These are phyloP conservation scores for Calephelis perditalis DNA, from an alignment of 2,888 invertebrate species.

Conservation along the genomic window DNA sequence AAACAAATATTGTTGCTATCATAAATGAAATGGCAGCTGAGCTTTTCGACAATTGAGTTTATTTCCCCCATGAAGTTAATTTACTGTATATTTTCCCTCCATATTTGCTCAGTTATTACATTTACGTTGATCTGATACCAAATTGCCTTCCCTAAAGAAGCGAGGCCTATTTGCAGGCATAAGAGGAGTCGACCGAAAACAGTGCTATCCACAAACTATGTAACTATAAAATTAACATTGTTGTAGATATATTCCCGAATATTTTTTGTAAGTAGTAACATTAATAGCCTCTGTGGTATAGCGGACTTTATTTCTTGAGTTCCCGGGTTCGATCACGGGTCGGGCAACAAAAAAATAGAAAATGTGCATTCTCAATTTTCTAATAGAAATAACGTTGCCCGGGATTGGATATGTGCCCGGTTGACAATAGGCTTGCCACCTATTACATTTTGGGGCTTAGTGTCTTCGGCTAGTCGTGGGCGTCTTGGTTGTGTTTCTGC, in stretches of 20 bases:
- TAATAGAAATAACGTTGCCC: too few relatives aligned
- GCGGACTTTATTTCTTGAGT: too few relatives aligned
- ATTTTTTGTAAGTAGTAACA: not conserved
- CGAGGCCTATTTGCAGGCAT: conserved; percentile 38
- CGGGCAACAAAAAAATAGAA: too few relatives aligned
- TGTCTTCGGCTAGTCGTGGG: too few relatives aligned
- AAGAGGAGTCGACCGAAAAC: conserved; percentile 28
- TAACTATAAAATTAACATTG: not conserved
- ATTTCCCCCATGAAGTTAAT: conserved; percentile 63
- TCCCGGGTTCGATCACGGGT: too few relatives aligned
- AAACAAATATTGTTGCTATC: not conserved
- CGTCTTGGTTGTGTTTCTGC: too few relatives aligned
- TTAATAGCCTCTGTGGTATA: too few relatives aligned
- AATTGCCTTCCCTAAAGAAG: conserved; percentile 46
- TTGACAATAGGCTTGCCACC: too few relatives aligned
- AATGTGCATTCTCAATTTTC: too few relatives aligned
- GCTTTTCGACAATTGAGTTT: conserved; percentile 54
- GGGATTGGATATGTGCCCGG: too few relatives aligned
- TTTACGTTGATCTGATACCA: conserved; percentile 69
- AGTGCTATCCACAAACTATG: conserved; percentile 34
- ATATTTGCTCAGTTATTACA: conserved; percentile 67
- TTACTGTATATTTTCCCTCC: conserved; percentile 66
- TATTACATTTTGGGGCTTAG: too few relatives aligned
- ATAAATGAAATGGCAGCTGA: conserved; percentile 17
- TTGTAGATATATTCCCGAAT: not conserved